Conservation (phyloP, 2,113 vertebrate genomes). For the Etheostoma cragini region DNA sequence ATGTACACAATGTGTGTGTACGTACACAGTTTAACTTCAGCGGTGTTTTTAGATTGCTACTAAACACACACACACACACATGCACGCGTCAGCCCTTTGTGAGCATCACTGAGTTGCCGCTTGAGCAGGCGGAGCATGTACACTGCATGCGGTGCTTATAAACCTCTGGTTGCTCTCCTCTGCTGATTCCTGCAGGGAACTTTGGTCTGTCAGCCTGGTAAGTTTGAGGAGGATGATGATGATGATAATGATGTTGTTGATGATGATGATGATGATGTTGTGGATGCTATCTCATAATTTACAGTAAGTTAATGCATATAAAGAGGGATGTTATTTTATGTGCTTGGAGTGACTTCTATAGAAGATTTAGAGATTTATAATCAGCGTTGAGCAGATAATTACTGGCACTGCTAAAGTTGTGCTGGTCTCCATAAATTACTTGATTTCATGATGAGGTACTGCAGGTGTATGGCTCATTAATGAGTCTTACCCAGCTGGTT, state of each 20-base stretch:
- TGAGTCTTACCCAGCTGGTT: not conserved
- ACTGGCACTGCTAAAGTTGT: not conserved
- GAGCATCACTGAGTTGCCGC: conserved; percentile 28
- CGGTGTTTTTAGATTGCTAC: too few species aligned
- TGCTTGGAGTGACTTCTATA: not conserved
- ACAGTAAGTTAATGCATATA: not conserved
- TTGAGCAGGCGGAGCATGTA: conserved; percentile 71
- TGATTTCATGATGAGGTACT: not conserved
- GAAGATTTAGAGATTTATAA: not conserved
- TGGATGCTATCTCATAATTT: conserved; percentile 1
- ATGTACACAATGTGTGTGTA: too few species aligned
- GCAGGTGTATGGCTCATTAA: not conserved
- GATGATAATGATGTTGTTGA: not conserved
- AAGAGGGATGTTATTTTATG: not conserved
- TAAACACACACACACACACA: not conserved
- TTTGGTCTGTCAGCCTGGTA: conserved; percentile 65
- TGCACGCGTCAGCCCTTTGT: not conserved
- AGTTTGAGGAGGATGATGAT: conserved; percentile 45
- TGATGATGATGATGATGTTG: not conserved
- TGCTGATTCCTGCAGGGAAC: conserved; percentile 55
- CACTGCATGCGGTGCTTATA: conserved; percentile 51
- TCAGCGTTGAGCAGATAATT: not conserved
- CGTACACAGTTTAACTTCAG: too few species aligned
- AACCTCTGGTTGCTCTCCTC: conserved; percentile 43
- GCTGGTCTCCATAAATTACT: conserved; percentile 3